Evolutionary conservation across 2,113 vertebrate genomes (phyloP), one percentile per base, ranked within the genome.

Genomic region (Motacilla tschutschensis): DNA sequence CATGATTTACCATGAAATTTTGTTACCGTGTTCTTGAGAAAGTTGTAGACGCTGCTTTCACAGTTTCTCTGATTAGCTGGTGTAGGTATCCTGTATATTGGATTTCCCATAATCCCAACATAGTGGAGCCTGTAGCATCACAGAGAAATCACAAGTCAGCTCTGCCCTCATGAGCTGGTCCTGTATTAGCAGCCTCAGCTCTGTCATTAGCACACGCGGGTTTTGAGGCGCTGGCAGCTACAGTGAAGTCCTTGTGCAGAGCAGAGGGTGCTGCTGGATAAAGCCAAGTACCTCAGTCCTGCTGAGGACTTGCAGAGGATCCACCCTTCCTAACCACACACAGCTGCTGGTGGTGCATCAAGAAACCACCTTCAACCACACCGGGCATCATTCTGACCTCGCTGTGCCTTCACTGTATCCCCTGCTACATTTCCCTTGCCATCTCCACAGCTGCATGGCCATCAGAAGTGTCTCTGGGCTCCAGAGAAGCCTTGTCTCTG

Each of bases 41-140:
- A 20, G 29, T 62, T 65, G 24, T 21, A 71, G 41, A 60, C 38
- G 35, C 29, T 80, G 33, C 18, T 66, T 53, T 71, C 41, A 10
- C 33, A 54, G 26, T 80, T 54, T 69, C 29, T 40, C 26, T 77
- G 8, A 43, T 83, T 65, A 35, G 22, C 26, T 85, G 0, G 41
- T 64, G 0, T 10, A 29, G 1, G 0, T 63, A 19, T 25, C 33
- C 33, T 53, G 7, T n/a, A 0, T 83, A 5, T 24, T 46, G 46
- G 41, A 19, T 74, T 88, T 70, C 47, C n/a, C 26, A 2, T 57
- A 12, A 43, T 26, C 44, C 57, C 1, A 1, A 5, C 9, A 5
- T 29, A 33, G 36, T 36, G 65, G 36, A 66, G 40, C 40, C 46
- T 14, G 0, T 11, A 20, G 47, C 31, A 58, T 33, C 31, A 4